These are phyloP conservation scores for Syngnathus typhle DNA, from an alignment of 2,113 vertebrate species.

Conservation along the genomic window DNA sequence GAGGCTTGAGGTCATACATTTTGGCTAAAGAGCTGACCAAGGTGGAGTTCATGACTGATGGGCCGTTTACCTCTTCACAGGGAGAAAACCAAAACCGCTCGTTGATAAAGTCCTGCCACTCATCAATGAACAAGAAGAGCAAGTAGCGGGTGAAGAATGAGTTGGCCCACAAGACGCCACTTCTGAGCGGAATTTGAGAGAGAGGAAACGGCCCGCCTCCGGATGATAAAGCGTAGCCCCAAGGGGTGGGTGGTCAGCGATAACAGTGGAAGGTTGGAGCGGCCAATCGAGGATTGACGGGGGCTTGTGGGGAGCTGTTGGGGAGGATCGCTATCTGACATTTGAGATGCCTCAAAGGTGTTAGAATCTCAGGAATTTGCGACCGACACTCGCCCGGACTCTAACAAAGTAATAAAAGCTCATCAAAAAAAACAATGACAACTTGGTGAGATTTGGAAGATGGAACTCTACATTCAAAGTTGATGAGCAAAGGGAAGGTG, in stretches of 20 bases:
- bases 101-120: conserved; percentile 7
- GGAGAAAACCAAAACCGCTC: background rate
- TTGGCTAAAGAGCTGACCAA: conserved; percentile 79
- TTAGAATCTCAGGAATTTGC: conserved; percentile 58
- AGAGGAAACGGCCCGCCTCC: conserved; percentile 44
- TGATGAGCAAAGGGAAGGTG: background rate
- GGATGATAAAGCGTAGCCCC: conserved; percentile 50
- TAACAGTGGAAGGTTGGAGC: conserved; percentile 54
- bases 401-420: conserved; percentile 39
- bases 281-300: conserved; percentile 45
- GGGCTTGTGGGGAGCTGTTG: conserved; percentile 46
- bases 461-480: background rate
- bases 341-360: conserved; percentile 68
- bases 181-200: conserved; percentile 38
- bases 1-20: conserved; percentile 72
- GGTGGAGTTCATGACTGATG: conserved; percentile 58
- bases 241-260: conserved; percentile 52
- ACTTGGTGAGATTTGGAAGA: background rate
- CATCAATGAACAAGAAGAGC: conserved; percentile 1
- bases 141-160: conserved; percentile 18
- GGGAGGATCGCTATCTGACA: conserved; percentile 59
- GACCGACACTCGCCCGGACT: conserved; percentile 50
- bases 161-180: conserved; percentile 18
- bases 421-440: conserved; percentile 8
- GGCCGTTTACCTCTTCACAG: background rate